Evolutionary conservation across 2,113 vertebrate species (phyloP).

Genomic region (Oreochromis aureus): DNA sequence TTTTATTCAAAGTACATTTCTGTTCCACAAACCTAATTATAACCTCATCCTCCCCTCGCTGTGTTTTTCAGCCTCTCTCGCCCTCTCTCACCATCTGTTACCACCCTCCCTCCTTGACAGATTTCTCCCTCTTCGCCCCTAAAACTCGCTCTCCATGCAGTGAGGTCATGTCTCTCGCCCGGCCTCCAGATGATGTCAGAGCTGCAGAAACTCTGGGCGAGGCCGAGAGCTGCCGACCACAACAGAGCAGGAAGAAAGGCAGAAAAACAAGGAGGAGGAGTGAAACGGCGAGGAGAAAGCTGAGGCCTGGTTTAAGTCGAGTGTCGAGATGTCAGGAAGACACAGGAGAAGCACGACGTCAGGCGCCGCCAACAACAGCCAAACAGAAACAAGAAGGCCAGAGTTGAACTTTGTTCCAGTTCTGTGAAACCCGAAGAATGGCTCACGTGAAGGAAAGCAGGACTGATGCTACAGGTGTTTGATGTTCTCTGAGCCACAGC

Average conservation of each 20-base stretch:
- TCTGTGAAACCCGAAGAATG: rapidly evolving
- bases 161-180: constrained; percentile 44
- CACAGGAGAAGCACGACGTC: rapidly evolving
- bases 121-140: not conserved
- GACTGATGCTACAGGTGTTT: not conserved
- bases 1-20: not conserved
- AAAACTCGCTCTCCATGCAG: not conserved
- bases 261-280: not conserved
- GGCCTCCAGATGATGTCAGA: constrained; percentile 47
- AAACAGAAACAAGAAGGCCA: not conserved
- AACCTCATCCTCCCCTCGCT: not conserved
- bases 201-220: constrained; percentile 26
- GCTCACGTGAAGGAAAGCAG: not conserved
- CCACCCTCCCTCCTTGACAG: not conserved
- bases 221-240: not conserved
- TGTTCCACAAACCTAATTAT: not conserved
- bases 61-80: not conserved
- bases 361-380: not conserved
- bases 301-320: not conserved
- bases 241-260: not conserved
- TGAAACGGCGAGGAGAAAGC: not conserved
- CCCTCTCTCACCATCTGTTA: not conserved
- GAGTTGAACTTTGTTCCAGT: not conserved
- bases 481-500: not conserved
- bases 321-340: not conserved